Evolutionary conservation across 1,140 invertebrate species (phyloP).

Genomic region (Penaeus chinensis): DNA sequence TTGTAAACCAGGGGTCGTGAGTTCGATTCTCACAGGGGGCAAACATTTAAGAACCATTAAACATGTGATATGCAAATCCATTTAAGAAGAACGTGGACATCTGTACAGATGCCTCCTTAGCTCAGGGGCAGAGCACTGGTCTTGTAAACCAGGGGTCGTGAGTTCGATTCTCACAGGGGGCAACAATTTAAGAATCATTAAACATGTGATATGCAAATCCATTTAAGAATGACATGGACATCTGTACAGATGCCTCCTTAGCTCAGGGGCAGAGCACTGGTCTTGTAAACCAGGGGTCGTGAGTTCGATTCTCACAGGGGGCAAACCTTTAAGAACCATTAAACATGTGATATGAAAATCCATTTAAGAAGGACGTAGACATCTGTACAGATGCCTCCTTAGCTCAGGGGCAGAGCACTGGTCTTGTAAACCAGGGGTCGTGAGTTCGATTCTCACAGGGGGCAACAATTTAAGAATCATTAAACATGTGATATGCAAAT

Average conservation of each 20-base stretch:
- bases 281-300: conserved; percentile 65
- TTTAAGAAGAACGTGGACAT: no score
- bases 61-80: no score
- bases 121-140: conserved; percentile 65
- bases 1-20: conserved; percentile 65
- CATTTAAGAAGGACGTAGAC: no score
- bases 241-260: conserved; percentile 61
- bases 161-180: conserved; percentile 65
- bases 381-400: conserved; percentile 61
- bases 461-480: conserved; percentile 9
- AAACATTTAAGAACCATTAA: conserved; percentile 2
- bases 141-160: conserved; percentile 65
- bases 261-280: conserved; percentile 65
- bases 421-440: conserved; percentile 65
- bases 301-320: conserved; percentile 65
- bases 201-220: no score
- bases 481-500: no score
- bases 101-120: conserved; percentile 63
- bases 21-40: conserved; percentile 65
- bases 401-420: conserved; percentile 65
- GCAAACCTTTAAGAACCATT: conserved; percentile 10
- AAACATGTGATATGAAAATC: no score
- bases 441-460: conserved; percentile 65
- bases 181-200: neutral
- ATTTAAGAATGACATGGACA: no score